Evolutionary conservation across 2,797 vertebrate genomes (phyloP).

Genomic region (Taenioides sp.): DNA sequence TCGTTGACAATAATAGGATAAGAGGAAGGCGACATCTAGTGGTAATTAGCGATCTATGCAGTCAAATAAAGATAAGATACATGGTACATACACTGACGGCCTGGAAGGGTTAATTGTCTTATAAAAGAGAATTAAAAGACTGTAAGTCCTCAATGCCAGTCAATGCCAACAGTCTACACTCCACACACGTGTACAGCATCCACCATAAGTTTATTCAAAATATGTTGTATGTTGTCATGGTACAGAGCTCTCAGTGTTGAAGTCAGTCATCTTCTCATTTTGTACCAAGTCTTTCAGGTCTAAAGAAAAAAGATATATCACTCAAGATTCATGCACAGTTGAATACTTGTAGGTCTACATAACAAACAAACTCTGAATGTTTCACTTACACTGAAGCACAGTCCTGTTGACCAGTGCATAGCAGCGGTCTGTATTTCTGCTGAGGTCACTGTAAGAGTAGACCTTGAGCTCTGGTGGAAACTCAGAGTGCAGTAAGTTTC

Average conservation of each 20-base stretch:
- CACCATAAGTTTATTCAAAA: no score
- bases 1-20: neutral
- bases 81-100: no score
- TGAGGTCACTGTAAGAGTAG: slow-evolving; percentile 78
- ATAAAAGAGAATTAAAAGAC: no score
- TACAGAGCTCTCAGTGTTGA: neutral
- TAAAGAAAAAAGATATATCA: slow-evolving; percentile 39
- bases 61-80: neutral
- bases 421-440: slow-evolving; percentile 54
- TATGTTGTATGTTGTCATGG: neutral
- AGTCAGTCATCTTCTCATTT: slow-evolving; percentile 24
- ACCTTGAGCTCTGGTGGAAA: slow-evolving; percentile 83
- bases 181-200: no score
- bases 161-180: no score
- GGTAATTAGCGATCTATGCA: slow-evolving; percentile 4
- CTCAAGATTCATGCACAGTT: neutral
- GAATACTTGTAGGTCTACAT: neutral
- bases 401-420: slow-evolving; percentile 77
- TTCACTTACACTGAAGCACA: slow-evolving; percentile 81
- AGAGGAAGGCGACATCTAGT: slow-evolving; percentile 40
- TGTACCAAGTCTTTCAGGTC: slow-evolving; percentile 54
- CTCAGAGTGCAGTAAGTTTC: slow-evolving; percentile 70
- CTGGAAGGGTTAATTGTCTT: no score
- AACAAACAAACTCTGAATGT: neutral
- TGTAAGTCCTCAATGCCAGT: no score